Percentiles rank a stretch among this genome's conserved stretches.
Evolutionary conservation across 2,888 invertebrate species (phyloP).

Genomic region (Nycteola revayana): DNA sequence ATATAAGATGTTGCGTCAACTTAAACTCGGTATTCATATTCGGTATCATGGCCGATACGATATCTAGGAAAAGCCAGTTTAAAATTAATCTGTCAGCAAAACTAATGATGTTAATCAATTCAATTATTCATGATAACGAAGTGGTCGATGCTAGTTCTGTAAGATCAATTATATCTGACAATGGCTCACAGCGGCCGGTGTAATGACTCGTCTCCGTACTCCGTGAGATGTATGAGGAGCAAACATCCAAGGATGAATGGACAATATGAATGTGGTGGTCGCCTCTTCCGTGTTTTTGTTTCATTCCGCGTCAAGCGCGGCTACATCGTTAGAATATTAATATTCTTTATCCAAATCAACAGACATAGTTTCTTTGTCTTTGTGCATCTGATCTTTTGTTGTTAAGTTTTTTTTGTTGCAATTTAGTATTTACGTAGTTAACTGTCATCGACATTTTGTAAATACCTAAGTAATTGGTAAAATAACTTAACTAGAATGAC

Average conservation of each 20-base stretch:
- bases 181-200: slow-evolving; percentile 21
- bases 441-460: too few species aligned
- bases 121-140: slow-evolving; percentile 44
- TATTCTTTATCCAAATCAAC: slow-evolving; percentile 49
- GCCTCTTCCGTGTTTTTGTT: slow-evolving; percentile 73
- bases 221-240: slow-evolving; percentile 38
- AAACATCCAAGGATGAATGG: slow-evolving; percentile 60
- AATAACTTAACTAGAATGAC: too few species aligned
- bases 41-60: slow-evolving; percentile 4
- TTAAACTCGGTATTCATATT: too few species aligned
- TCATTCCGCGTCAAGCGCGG: slow-evolving; percentile 60
- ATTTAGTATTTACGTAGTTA: too few species aligned
- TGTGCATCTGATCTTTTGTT: slow-evolving; percentile 47
- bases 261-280: slow-evolving; percentile 60
- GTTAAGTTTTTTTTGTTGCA: too few species aligned
- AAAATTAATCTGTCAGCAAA: slow-evolving; percentile 32
- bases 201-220: slow-evolving; percentile 18
- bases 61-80: slow-evolving; percentile 15
- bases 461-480: too few species aligned
- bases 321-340: slow-evolving; percentile 72
- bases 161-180: slow-evolving; percentile 37
- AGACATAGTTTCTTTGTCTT: slow-evolving; percentile 40
- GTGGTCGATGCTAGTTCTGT: slow-evolving; percentile 40
- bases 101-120: slow-evolving; percentile 48
- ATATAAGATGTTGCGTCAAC: too few species aligned